Conservation (phyloP, 2,113 vertebrate species). For the Ammodytes marinus region DNA sequence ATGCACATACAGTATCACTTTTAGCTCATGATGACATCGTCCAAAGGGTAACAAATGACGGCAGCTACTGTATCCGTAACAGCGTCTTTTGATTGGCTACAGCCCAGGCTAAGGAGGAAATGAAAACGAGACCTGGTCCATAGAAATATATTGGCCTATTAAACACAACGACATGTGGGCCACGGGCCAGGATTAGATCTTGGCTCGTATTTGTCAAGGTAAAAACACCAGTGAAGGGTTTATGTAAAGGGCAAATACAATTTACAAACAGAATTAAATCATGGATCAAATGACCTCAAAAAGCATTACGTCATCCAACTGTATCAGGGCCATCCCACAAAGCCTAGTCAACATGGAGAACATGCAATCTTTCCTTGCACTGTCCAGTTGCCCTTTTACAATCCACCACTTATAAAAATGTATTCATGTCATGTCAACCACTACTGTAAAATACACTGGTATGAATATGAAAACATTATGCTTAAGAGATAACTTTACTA, state of each 20-base stretch:
- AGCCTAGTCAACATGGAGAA: no score
- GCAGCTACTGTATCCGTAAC: neutral
- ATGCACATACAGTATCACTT: constrained; percentile 1
- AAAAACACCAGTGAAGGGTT: neutral
- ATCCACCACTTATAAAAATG: no score
- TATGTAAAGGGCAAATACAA: neutral
- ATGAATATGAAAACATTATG: no score
- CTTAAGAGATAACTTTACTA: no score
- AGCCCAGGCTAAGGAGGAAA: constrained; percentile 1
- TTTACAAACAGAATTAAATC: neutral
- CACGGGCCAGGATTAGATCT: neutral
- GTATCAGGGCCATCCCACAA: neutral
- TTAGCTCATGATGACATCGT: constrained; percentile 39
- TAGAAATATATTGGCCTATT: neutral
- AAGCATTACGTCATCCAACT: no score
- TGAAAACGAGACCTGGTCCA: constrained; percentile 1
- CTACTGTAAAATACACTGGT: no score
- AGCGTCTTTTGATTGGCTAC: neutral
- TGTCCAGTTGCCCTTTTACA: no score
- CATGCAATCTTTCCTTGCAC: no score
- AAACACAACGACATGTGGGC: neutral
- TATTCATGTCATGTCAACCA: no score
- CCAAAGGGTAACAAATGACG: constrained; percentile 6
- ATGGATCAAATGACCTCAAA: no score
- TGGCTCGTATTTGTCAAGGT: neutral